Percentiles rank a stretch among this genome's conserved stretches.
These are phyloP conservation scores for Muscicapa adusta DNA, from an alignment of 2,113 vertebrate genomes.

Conservation along the genomic window DNA sequence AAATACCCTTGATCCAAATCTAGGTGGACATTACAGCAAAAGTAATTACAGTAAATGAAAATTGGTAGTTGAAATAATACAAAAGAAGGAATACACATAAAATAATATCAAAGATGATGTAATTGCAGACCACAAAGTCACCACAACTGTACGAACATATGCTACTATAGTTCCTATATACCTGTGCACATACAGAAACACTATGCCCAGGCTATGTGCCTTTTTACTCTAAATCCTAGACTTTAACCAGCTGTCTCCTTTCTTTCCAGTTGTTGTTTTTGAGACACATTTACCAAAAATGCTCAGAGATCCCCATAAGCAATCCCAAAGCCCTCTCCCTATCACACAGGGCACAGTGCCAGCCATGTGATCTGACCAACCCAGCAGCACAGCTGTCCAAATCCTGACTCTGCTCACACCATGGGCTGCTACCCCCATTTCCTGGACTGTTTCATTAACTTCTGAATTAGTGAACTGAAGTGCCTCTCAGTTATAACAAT, in stretches of 20 bases:
- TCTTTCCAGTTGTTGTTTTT: background rate
- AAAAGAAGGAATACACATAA: background rate
- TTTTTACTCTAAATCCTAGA: background rate
- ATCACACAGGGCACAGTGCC: fast-evolving
- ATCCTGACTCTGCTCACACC: background rate
- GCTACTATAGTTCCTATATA: background rate
- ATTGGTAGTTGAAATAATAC: background rate
- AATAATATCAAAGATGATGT: background rate
- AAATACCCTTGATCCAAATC: background rate
- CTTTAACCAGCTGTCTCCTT: background rate
- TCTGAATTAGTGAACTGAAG: background rate
- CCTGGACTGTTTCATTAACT: background rate
- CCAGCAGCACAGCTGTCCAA: background rate
- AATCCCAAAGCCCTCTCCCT: background rate
- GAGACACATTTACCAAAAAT: background rate
- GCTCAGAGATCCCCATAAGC: background rate
- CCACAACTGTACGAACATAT: background rate
- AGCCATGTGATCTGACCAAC: fast-evolving
- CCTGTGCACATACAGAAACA: background rate
- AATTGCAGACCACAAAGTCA: background rate
- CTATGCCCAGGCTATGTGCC: background rate
- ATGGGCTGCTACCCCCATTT: background rate
- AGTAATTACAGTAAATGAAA: background rate
- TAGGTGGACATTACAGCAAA: background rate
- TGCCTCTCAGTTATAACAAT: background rate